Percentiles rank a stretch among this genome's conserved stretches.
Evolutionary conservation across 2,888 invertebrate genomes (phyloP).

Genomic region (Dascillus cervinus): DNA sequence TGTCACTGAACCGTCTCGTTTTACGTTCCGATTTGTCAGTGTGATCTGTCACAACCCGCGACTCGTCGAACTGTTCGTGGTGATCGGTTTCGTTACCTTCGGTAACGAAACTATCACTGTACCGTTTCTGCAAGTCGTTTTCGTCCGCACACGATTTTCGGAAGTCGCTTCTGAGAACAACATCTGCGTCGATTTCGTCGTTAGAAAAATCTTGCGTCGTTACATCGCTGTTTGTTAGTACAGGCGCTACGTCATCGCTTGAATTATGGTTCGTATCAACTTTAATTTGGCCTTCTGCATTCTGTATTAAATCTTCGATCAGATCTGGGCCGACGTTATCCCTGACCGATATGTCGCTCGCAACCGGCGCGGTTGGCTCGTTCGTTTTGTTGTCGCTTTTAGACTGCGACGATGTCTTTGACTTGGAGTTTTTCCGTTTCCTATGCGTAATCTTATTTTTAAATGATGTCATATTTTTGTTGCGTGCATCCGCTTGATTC

Average conservation of each 20-base stretch:
- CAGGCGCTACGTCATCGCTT: constrained; percentile 12
- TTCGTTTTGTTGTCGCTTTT: constrained; percentile 9
- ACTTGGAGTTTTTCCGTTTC: constrained; percentile 37
- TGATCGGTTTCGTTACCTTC: constrained; percentile 22
- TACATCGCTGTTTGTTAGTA: constrained; percentile 8
- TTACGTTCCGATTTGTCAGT: constrained; percentile 22
- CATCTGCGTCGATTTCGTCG: constrained; percentile 9
- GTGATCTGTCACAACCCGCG: constrained; percentile 23
- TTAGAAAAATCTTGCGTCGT: constrained; percentile 9
- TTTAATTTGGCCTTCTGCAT: constrained; percentile 6
- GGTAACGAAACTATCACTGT: constrained; percentile 40
- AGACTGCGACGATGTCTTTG: constrained; percentile 18
- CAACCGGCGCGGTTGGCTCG: background rate
- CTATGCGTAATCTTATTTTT: constrained; percentile 40
- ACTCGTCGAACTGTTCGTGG: constrained; percentile 4
- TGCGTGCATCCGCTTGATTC: constrained; percentile 36
- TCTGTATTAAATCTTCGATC: constrained; percentile 12
- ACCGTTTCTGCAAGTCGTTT: constrained; percentile 26
- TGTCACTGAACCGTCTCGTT: constrained; percentile 36
- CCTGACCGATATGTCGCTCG: background rate
- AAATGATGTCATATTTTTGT: constrained; percentile 38
- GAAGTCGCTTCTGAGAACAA: background rate
- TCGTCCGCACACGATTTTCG: constrained; percentile 13
- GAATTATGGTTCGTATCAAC: constrained; percentile 6
- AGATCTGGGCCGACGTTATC: constrained; percentile 11